These are phyloP conservation scores for Drosophila lacteicornis DNA, from an alignment of 1,140 invertebrate genomes.

Conservation along the genomic window DNA sequence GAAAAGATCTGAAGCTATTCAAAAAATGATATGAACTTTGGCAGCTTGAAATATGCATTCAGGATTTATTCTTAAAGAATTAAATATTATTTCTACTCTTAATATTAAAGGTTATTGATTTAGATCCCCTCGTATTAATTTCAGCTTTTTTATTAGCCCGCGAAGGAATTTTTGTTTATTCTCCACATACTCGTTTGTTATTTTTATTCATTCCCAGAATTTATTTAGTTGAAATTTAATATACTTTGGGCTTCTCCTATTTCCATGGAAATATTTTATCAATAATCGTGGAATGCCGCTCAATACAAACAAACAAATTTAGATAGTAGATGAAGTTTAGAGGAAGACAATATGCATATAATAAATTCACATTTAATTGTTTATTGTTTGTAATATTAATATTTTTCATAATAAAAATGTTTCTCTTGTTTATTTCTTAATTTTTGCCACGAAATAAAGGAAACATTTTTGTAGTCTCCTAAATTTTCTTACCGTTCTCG, in stretches of 20 bases:
- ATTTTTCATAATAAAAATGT: too few species aligned
- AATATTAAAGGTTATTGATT: too few species aligned
- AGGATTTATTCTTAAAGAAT: not conserved
- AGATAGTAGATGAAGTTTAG: accelerated
- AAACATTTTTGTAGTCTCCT: too few species aligned
- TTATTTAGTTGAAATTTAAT: not conserved
- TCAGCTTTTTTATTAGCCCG: not conserved
- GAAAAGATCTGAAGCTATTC: not conserved
- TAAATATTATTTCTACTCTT: not conserved
- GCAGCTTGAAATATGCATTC: too few species aligned
- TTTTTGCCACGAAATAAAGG: too few species aligned
- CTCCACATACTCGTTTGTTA: not conserved
- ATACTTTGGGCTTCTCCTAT: not conserved
- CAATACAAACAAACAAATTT: not conserved
- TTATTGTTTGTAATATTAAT: too few species aligned
- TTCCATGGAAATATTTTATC: not conserved
- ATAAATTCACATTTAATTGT: not conserved
- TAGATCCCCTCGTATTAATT: too few species aligned
- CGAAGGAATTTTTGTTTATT: not conserved
- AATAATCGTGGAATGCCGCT: too few species aligned
- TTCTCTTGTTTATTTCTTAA: too few species aligned
- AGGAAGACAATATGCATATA: too few species aligned
- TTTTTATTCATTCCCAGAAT: not conserved
- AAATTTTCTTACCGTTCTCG: too few species aligned
- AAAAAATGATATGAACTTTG: not conserved